Percentiles rank a stretch among this genome's conserved stretches.
Evolutionary conservation across 2,113 vertebrate species (phyloP).

Genomic region (Amazona vittata): DNA sequence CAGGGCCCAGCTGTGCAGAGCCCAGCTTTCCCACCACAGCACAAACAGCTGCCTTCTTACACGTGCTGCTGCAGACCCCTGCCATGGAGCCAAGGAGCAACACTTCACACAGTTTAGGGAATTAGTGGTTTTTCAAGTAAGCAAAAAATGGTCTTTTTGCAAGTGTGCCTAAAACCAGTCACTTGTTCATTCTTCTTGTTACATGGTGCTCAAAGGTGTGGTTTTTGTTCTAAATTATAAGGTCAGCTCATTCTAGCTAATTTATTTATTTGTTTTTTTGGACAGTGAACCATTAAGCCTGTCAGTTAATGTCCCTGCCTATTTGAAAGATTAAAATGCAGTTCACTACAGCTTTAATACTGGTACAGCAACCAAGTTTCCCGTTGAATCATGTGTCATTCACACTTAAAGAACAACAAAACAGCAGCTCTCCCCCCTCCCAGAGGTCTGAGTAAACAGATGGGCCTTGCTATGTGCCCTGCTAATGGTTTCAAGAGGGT

Average conservation of each 20-base stretch:
- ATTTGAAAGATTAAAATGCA: neutral
- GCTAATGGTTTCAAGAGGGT: constrained; percentile 23
- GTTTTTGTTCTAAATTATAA: neutral
- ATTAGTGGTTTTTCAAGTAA: neutral
- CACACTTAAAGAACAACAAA: neutral
- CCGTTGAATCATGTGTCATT: neutral
- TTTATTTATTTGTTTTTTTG: neutral
- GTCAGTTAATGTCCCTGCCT: neutral
- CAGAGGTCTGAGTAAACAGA: constrained; percentile 8
- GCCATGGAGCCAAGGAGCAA: rapidly evolving
- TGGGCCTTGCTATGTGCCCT: neutral
- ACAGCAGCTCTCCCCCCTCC: rapidly evolving
- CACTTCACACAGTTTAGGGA: neutral
- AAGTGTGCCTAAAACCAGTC: neutral
- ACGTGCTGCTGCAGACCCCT: neutral
- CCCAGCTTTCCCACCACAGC: neutral
- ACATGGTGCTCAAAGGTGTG: neutral
- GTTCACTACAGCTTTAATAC: neutral
- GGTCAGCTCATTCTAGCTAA: neutral
- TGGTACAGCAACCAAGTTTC: neutral
- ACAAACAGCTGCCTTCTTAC: neutral
- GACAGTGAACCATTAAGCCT: neutral
- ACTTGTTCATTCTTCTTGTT: neutral
- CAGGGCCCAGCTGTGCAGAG: neutral
- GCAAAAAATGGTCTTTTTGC: neutral